These are phyloP conservation scores for Theodoxus fluviatilis DNA, from an alignment of 2,888 invertebrate genomes.

Conservation along the genomic window DNA sequence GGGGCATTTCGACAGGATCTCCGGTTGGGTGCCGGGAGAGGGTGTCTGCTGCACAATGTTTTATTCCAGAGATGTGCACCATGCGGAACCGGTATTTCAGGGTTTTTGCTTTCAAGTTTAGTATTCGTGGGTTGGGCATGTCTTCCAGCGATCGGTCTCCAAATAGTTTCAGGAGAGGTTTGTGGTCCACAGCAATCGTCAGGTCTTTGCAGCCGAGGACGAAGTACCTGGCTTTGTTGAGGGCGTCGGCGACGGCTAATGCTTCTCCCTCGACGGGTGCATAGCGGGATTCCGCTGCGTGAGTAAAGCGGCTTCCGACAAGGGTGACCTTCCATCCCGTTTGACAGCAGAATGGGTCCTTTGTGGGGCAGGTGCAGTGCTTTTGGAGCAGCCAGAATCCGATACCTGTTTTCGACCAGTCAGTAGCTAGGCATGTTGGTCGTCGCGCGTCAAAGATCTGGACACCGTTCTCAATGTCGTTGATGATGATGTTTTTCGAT, in stretches of 20 bases:
- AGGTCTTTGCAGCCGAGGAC: constrained; percentile 31
- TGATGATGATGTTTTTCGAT: constrained; percentile 31
- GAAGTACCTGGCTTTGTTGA: constrained; percentile 30
- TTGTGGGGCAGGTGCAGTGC: constrained; percentile 29
- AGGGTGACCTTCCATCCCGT: constrained; percentile 33
- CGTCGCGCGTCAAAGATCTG: constrained; percentile 37
- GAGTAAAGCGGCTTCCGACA: too few relatives aligned
- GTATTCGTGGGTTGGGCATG: constrained; percentile 34
- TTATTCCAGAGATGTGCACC: constrained; percentile 19
- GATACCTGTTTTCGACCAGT: constrained; percentile 35
- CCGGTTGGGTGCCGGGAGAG: constrained; percentile 28
- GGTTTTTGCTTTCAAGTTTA: constrained; percentile 42
- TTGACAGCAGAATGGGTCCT: constrained; percentile 31
- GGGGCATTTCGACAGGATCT: not conserved
- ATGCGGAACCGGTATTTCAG: constrained; percentile 32
- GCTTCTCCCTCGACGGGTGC: constrained; percentile 27
- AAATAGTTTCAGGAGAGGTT: constrained; percentile 33
- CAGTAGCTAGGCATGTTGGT: constrained; percentile 43
- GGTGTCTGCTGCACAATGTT: constrained; percentile 24
- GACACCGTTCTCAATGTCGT: constrained; percentile 38
- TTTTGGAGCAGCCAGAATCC: constrained; percentile 27
- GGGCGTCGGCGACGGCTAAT: constrained; percentile 33
- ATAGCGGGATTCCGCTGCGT: constrained; percentile 32
- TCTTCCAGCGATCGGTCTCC: constrained; percentile 32
- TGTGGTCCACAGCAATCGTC: constrained; percentile 35